phyloP scores from a whole-genome alignment of 2,797 vertebrate genomes.

The Chiloscyllium punctatum region DNA sequence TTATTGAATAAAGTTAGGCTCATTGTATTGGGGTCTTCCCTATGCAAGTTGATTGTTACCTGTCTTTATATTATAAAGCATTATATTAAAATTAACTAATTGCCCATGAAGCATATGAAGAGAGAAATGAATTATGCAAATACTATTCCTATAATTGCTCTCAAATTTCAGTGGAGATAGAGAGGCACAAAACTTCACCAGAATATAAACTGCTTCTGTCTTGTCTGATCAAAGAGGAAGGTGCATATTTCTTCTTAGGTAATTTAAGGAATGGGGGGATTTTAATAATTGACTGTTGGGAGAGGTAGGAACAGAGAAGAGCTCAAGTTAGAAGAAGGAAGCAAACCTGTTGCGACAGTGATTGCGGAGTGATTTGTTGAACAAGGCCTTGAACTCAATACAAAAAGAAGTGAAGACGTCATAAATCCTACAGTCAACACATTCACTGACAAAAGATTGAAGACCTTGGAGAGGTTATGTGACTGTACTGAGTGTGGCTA shows the following conservation, averaged over 20 bases:
- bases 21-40: not conserved
- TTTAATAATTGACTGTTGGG: not conserved
- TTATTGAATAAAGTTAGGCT: not conserved
- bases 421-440: not conserved
- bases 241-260: not conserved
- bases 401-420: not conserved
- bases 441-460: slow-evolving; percentile 18
- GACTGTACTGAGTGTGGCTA: not conserved
- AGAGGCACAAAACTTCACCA: not conserved
- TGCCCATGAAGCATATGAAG: not conserved
- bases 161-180: not conserved
- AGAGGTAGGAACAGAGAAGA: not conserved
- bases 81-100: not conserved
- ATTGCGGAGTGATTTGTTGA: not conserved
- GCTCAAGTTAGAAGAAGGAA: not conserved
- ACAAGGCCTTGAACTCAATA: slow-evolving; percentile 24
- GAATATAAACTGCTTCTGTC: not conserved
- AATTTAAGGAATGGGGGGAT: not conserved
- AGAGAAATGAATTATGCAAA: not conserved
- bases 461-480: not conserved
- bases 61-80: not conserved
- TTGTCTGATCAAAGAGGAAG: not conserved
- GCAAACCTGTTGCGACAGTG: not conserved
- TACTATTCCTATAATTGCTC: not conserved
- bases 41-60: not conserved